Evolutionary conservation across 2,113 vertebrate genomes (phyloP), one percentile per base, ranked within the genome.

Genomic region (Coptodon bakossiorum): DNA sequence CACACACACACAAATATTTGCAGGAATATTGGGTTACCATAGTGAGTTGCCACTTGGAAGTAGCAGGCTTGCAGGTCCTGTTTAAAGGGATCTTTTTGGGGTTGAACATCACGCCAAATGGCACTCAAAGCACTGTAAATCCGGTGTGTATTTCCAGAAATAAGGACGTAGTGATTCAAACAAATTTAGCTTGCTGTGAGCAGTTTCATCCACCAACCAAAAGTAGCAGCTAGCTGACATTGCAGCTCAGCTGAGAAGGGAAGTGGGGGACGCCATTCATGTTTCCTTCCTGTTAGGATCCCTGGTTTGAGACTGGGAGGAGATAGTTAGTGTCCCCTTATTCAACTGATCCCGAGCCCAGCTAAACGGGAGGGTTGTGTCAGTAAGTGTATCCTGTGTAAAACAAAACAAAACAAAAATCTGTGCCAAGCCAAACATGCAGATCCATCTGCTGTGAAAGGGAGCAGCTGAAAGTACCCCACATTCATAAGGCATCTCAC

Each of bases 1-100:
- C n/a, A n/a, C n/a, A n/a, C n/a, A n/a, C 0, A 2, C 16, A 5
- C 0, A 45, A 45, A 45, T 17, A 27, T 73, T 73, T 48, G 68
- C 68, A 48, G 22, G 22, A 17, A 76, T 48, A 76, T 27, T 45
- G 40, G 66, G 66, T 24, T 45, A 43, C 66, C 22, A 27, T 73
- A 7, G 40, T 10, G 68, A 73, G 40, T 48, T 17, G 40, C 13
- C 0, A 4, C 14, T 27, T 73, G 8, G 38, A 73, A 45, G 38
- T 27, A 73, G 14, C 22, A 45, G 0, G 68, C 27, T 73, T 73
- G 22, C 68, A 73, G 68, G 22, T 14, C 36, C 22, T 4, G 6
- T 40, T 71, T 40, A 43, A 71, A 24, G 19, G 19, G 36, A 71
- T 66, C 1, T 63, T 34, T 61, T 63, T 7, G 29, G 59, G 17